Base-by-base conservation (phyloP, 2,113 vertebrate species). In the Arenaria interpres region DNA sequence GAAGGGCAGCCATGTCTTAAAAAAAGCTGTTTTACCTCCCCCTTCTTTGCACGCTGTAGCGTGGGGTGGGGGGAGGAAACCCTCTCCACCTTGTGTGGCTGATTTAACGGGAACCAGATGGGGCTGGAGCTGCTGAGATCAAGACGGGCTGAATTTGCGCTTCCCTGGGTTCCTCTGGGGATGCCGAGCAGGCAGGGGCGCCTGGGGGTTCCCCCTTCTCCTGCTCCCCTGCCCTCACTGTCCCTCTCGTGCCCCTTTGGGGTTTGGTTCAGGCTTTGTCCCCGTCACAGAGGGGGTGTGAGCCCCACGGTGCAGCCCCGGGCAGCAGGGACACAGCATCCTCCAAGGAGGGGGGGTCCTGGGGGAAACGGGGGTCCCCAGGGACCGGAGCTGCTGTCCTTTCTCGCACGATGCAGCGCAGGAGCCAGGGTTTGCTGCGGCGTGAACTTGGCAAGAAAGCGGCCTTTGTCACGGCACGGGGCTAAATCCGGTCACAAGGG, bases 381-480 rank as follows among this genome's bases (percentile, higher is more conserved):
- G 15, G 50, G 32, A 30, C 15, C 5, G 3, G 39, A 30, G 50
- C 21, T 77, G 63, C 45, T 23, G 10, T 35, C 46, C 45, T 17
- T 84, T 85, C 86, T 63, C 78, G 21, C 50, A 53, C 3, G 2
- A 11, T 2, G 14, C 73, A n/a, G 48, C 39, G 3, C 12, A 45
- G 87, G 84, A 81, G 85, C 71, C 39, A 12, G 12, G 21, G 45
- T 9, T 37, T 11, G 30, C 15, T 8, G 86, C 74, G 96, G 96
- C 98, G 97, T 95, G 98, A 97, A 95, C 89, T 95, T 89, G 89
- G 45, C 97, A 98, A 99, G 98, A 99, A 99, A 98, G 98, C 96
- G 97, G 97, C 97, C 98, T 98, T 99, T 99, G 99, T 98, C 98
- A 91, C 20, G 83, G 89, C 96, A 88, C 92, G 95, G 97, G 96